Evolutionary conservation across 2,113 vertebrate genomes (phyloP), one percentile per base, ranked within the genome.

Genomic region (Arenaria interpres): DNA sequence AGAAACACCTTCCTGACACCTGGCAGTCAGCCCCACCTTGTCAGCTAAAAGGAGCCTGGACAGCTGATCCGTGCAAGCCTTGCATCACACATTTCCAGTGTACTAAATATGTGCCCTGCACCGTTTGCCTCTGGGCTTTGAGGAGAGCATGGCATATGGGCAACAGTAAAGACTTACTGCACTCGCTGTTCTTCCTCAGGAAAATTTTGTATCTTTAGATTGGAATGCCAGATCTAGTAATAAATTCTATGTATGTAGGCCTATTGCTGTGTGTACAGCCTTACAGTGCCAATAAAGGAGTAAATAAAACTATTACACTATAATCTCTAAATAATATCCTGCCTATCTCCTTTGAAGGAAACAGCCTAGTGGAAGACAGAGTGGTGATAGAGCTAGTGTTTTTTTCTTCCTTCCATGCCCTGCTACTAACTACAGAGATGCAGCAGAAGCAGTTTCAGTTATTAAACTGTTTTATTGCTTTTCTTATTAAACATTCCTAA

Each of bases 381-480:
- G 51, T 62, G 33, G 27, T 57, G 76, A 45, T 11, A 35, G 50
- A 64, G 19, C 39, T 67, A 83, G 90, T 93, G 11, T 33, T 88
- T 46, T 83, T 51, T 48, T 43, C 23, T 71, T 76, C 39, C 67
- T 85, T 85, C 56, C 10, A 6, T 72, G 46, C 35, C 69, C 12
- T 18, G 7, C 64, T 81, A 20, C 12, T 83, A 82, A 66, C 63
- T 77, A 15, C 7, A 83, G 48, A 51, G n/a, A 28, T 53, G 32
- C 10, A 63, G 27, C 17, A 67, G 60, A 81, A 92, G 15, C 59
- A 8, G 39, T 84, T 89, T 88, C 76, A 66, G 27, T 76, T 93
- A 48, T 78, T 88, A 79, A 87, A 85, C n/a, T 68, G 27, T 56
- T 92, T 79, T 85, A 57, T 77, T 95, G 73, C 73, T 90, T 86